Base-by-base conservation (phyloP, 2,113 vertebrate species). In the Apteryx owenii region DNA sequence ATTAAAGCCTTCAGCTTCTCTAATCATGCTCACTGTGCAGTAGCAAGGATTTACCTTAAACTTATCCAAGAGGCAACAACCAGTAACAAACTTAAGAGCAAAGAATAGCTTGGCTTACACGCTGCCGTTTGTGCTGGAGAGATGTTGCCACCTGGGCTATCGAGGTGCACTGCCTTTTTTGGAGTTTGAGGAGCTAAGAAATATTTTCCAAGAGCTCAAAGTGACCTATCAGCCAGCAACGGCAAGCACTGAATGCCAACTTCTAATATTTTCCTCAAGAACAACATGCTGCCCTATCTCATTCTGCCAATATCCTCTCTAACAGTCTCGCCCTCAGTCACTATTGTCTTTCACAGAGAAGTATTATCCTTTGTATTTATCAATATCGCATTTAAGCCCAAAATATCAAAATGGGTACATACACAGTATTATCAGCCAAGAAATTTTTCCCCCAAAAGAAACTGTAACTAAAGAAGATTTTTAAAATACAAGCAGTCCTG, bases 391-490 rank as follows among this genome's bases (percentile, higher is more conserved):
- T 42, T 70, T n/a, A 79, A 84, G 17, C 3, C 9, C 21, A 61
- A 38, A 95, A 33, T 76, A 83, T 21, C 25, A 80, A 48, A 78
- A 73, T 1, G 46, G 3, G 2, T 60, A 60, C 44, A 42, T 33
- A 22, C 0, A 8, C 1, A 3, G 26, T 29, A 6, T 18, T 17
- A 60, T 19, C 19, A 16, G 54, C 7, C 12, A 38, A 58, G 26
- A 36, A 0, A 0, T 50, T 76, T 23, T 58, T 5, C 8, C 9
- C 3, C 10, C 12, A n/a, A 22, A 40, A 65, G 17, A 26, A 26
- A 54, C 5, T 40, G 31, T 3, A 64, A 62, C 42, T 28, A n/a
- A 31, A 31, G 54, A 46, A 46, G 4, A 4, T 2, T 4, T 21
- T 36, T 42, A 9, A 31, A 19, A 12, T 48, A 11, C 14, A 62